Evolutionary conservation across 2,888 invertebrate genomes (phyloP), one percentile per base, ranked within the genome.

Genomic region (Pemphredon lugubris): DNA sequence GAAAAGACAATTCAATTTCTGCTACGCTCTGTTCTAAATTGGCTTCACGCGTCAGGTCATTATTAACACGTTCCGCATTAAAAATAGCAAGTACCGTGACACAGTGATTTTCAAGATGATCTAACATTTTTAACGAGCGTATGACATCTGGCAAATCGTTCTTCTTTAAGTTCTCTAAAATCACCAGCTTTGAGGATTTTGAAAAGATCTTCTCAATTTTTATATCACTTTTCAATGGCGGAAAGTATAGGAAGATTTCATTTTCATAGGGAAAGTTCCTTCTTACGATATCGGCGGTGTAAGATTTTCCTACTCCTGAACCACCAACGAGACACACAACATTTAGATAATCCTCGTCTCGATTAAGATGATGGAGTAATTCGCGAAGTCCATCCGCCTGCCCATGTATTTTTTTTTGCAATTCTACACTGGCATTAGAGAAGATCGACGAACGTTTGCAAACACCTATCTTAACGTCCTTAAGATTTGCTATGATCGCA

Each of bases 241-340:
- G 74, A 50, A 73, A 83, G 34, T 82, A 83, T 14, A 86, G 75
- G 26, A 84, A 74, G 40, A 83, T 54, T 18, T 69, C 64, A 13
- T 72, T 23, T 26, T 30, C 39, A 0, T 69, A 45, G 0, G 83
- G 77, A 39, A 87, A 75, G 50, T 84, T 73, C 18, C 80, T 80
- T 14, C 68, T 79, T 23, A 90, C 83, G 18, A 89, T 87, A 14
- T 84, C 81, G 0, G 77, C 70, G 0, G 86, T 81, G 37, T 87
- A 86, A 2, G 89, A 84, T 79, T 89, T 89, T 18, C 89, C 89
- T 2, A 88, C 85, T 0, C 89, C 89, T 0, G 85, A 87, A 11
- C 87, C 86, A 11, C 89, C 89, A 9, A 87, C 58, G 0, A 90
- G 64, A 3, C 69, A 75, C 1, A 87, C 11, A 2, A 87, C 32